Evolutionary conservation across 2,797 vertebrate species (phyloP).

Genomic region (Hozukius guyotensis): DNA sequence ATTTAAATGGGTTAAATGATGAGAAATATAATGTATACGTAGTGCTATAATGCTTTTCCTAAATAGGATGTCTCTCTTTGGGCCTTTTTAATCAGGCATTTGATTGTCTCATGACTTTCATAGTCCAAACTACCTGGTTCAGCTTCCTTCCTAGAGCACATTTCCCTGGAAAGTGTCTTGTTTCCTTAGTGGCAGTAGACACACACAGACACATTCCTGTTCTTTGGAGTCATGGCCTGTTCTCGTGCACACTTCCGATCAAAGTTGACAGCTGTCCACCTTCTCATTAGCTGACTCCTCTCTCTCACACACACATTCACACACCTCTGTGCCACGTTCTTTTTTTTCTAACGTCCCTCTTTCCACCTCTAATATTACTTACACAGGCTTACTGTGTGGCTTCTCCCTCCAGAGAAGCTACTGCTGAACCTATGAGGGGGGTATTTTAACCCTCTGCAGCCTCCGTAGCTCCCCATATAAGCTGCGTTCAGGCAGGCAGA

Average conservation of each 20-base stretch:
- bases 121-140: not conserved
- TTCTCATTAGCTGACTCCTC: conserved; percentile 53
- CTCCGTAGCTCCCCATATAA: conserved; percentile 32
- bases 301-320: not conserved
- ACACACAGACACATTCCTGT: conserved; percentile 42
- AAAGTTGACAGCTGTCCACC: conserved; percentile 67
- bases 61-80: not conserved
- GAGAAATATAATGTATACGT: not conserved
- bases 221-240: conserved; percentile 26
- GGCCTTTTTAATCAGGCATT: not conserved
- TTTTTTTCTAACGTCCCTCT: conserved; percentile 6
- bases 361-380: conserved; percentile 51
- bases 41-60: not conserved
- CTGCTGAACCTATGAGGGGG: not conserved
- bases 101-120: not conserved
- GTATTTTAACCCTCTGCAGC: conserved; percentile 42
- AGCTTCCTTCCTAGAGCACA: conserved; percentile 17
- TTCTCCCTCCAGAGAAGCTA: not conserved
- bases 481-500: conserved; percentile 1
- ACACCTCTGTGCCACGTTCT: not conserved
- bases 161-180: conserved; percentile 36
- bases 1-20: not conserved
- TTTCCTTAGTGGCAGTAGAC: conserved; percentile 29
- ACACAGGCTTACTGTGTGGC: conserved; percentile 14
- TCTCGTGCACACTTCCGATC: conserved; percentile 35